Base-by-base conservation (phyloP, 2,888 invertebrate species). In the Muscina levida region DNA sequence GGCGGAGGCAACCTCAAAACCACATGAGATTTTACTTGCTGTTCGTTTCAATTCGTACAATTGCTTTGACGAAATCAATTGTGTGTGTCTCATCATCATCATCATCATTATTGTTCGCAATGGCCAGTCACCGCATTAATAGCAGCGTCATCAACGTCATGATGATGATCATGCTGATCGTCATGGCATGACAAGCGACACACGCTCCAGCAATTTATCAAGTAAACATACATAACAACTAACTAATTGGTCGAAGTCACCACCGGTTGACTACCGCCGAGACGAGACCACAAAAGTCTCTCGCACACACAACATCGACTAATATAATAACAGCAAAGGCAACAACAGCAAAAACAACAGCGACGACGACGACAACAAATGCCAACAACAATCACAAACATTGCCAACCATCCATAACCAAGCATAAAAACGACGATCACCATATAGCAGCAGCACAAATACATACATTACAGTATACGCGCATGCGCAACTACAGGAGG, bases 171-270 rank as follows among this genome's bases (percentile, higher is more conserved):
- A 3, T 53, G 24, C 22, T 53, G 13, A 24, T 53, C 72, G 65
- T 70, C 72, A 57, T 79, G 79, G 70, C 79, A 79, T 79, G 79
- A 79, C 79, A 79, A 76, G 53, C 72, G 74, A 77, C 81, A 81
- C 81, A 77, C 81, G 81, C 81, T 77, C 44, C 67, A 68, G 1
- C 77, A 77, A 81, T 81, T 81, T 81, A 81, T 81, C 74, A 77
- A 77, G 56, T 48, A 71, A 77, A 81, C 71, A 77, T 77, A 81
- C 71, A 77, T 77, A 81, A 67, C 67, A 77, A 81, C 59, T 67
- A 77, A 81, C 77, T 81, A 81, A 81, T 81, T 81, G 81, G 81
- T 74, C 71, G 74, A 77, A 77, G 74, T 72, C 74, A 37, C 39
- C 31, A 4, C 39, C 62, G 13, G 15, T 26, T 15, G 3, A 26